Percentiles rank a stretch among this genome's conserved stretches.
Conservation (phyloP, 2,888 invertebrate genomes). For the Drosophila setosimentum region DNA sequence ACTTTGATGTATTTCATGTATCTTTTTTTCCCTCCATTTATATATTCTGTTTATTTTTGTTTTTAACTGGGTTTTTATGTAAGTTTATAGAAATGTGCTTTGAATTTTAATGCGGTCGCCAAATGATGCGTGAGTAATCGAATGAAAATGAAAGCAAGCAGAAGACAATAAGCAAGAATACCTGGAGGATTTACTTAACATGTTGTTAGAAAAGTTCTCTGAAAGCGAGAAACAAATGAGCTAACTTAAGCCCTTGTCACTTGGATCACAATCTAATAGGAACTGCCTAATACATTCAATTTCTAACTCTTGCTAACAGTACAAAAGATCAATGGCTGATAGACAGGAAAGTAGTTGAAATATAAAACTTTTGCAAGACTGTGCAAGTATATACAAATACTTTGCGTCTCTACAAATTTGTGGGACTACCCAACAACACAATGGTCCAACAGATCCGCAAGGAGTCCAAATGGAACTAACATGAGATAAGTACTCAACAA, state of each 20-base stretch:
- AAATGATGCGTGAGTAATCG: slow-evolving; percentile 58
- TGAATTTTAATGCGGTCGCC: slow-evolving; percentile 68
- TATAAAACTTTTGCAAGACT: not conserved
- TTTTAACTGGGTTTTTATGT: slow-evolving; percentile 27
- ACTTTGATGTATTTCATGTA: slow-evolving; percentile 70
- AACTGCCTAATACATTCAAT: not conserved
- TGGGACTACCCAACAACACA: not conserved
- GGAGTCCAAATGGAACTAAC: not conserved
- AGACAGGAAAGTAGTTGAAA: not conserved
- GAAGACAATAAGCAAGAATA: slow-evolving; percentile 18
- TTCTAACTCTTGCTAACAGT: not conserved
- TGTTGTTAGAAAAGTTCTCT: slow-evolving; percentile 20
- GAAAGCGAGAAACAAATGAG: not conserved
- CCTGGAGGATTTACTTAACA: slow-evolving; percentile 22
- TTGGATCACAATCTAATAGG: slow-evolving; percentile 15
- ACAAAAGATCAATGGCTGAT: not conserved
- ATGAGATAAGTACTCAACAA: not conserved
- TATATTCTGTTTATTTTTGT: slow-evolving; percentile 23
- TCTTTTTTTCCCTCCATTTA: not conserved
- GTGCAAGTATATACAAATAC: not conserved
- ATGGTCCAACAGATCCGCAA: not conserved
- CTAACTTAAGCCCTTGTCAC: slow-evolving; percentile 11
- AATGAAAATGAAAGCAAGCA: slow-evolving; percentile 39
- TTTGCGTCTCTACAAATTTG: not conserved
- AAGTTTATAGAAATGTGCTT: slow-evolving; percentile 62